phyloP scores from a whole-genome alignment of 2,888 invertebrate species.

The Axea sp. region DNA sequence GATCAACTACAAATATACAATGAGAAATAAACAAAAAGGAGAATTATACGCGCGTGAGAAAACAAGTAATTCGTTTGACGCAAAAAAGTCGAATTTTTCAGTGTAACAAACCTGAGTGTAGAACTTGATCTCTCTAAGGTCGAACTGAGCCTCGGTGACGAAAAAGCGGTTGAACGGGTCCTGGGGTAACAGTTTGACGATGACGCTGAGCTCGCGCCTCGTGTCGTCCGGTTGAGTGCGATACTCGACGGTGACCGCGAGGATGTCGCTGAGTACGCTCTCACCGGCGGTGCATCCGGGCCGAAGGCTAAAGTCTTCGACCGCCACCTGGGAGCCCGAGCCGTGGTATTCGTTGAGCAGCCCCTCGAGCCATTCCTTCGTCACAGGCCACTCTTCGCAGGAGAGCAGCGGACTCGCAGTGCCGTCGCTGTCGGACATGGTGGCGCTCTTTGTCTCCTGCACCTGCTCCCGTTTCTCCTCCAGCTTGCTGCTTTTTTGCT shows the following conservation, averaged over 20 bases:
- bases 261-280: slow-evolving; percentile 87
- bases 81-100: no score
- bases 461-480: background rate
- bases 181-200: slow-evolving; percentile 88
- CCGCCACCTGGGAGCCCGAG: slow-evolving; percentile 73
- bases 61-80: no score
- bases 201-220: slow-evolving; percentile 80
- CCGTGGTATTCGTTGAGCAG: slow-evolving; percentile 80
- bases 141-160: slow-evolving; percentile 90
- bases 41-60: no score
- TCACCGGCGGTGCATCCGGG: slow-evolving; percentile 85
- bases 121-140: slow-evolving; percentile 89
- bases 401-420: slow-evolving; percentile 77
- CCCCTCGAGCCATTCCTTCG: slow-evolving; percentile 82
- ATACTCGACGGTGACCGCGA: slow-evolving; percentile 87
- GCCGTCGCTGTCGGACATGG: slow-evolving; percentile 81
- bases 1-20: no score
- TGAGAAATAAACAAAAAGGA: no score
- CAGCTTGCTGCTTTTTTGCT: no score
- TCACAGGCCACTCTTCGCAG: slow-evolving; percentile 80
- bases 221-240: slow-evolving; percentile 77
- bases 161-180: slow-evolving; percentile 90
- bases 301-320: slow-evolving; percentile 81
- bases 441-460: slow-evolving; percentile 12
- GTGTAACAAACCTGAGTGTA: slow-evolving; percentile 88